These are phyloP conservation scores for Heliornis fulica DNA, from an alignment of 2,113 vertebrate species.

Conservation along the genomic window DNA sequence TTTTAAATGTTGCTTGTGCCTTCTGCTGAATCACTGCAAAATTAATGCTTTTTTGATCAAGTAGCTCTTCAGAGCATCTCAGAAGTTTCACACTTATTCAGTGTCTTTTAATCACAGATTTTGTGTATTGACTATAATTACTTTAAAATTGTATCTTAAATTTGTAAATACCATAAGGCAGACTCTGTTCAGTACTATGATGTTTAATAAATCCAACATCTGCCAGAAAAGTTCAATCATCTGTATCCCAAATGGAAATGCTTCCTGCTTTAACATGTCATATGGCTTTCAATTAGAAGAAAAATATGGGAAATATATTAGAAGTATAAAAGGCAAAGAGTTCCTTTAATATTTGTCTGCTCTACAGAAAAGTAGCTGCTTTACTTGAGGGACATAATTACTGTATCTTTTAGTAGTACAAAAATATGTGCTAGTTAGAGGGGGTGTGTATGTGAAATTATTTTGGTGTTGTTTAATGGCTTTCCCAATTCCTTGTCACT, in stretches of 20 bases:
- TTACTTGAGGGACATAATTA: neutral
- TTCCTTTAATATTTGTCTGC: neutral
- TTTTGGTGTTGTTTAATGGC: neutral
- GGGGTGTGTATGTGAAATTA: neutral
- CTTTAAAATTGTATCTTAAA: slow-evolving; percentile 16
- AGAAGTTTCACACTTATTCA: neutral
- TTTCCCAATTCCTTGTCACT: neutral
- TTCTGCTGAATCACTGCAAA: slow-evolving; percentile 17
- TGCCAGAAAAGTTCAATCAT: slow-evolving; percentile 16
- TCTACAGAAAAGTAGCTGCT: neutral
- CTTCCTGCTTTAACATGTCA: neutral
- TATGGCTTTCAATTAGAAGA: slow-evolving; percentile 20
- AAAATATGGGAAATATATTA: neutral
- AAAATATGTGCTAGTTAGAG: neutral
- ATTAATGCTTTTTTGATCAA: slow-evolving; percentile 34
- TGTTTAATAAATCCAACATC: slow-evolving; percentile 8
- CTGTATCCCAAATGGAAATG: neutral
- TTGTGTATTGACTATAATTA: neutral
- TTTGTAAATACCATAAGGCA: slow-evolving; percentile 7
- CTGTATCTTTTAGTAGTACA: neutral
- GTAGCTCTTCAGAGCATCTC: slow-evolving; percentile 1
- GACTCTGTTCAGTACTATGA: neutral
- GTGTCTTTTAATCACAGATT: slow-evolving; percentile 22
- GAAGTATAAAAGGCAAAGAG: neutral
- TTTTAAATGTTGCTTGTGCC: neutral